These are phyloP conservation scores for Auanema sp. DNA, from an alignment of 2,888 invertebrate species.

Conservation along the genomic window DNA sequence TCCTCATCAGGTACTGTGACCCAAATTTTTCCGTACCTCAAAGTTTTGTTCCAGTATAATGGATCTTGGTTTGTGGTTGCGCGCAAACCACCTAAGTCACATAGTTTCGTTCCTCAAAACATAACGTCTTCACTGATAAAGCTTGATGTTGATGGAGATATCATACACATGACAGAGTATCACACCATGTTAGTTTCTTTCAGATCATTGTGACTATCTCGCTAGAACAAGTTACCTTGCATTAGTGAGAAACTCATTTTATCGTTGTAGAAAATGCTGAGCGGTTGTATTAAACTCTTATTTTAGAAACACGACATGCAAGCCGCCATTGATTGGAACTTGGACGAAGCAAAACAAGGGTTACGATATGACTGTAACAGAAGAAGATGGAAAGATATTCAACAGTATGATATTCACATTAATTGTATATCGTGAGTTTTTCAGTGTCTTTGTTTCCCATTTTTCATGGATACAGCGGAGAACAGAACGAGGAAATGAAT, in stretches of 20 bases:
- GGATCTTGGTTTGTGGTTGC: constrained; percentile 52
- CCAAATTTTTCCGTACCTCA: too few species aligned
- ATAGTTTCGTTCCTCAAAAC: constrained; percentile 34
- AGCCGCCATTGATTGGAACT: constrained; percentile 29
- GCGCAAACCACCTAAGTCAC: constrained; percentile 28
- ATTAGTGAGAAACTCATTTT: too few species aligned
- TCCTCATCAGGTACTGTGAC: too few species aligned
- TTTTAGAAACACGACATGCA: constrained; percentile 33
- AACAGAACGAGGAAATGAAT: constrained; percentile 52
- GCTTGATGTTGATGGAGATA: constrained; percentile 18
- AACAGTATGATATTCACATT: constrained; percentile 7
- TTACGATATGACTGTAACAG: constrained; percentile 30
- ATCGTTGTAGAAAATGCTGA: too few species aligned
- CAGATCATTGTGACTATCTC: too few species aligned
- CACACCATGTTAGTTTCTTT: constrained; percentile 37
- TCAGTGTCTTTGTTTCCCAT: constrained; percentile 44
- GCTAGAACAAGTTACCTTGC: too few species aligned
- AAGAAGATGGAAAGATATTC: constrained; percentile 16
- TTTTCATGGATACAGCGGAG: constrained; percentile 47
- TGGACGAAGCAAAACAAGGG: constrained; percentile 32
- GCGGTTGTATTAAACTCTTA: background rate
- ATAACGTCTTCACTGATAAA: constrained; percentile 38
- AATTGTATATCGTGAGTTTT: constrained; percentile 4
- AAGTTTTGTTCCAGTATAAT: constrained; percentile 40
- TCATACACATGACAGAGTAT: constrained; percentile 35